A percentile compares a stretch with the other conserved stretches of the same genome.
These are phyloP conservation scores for Fragum sueziense DNA, from an alignment of 2,888 invertebrate species.

Conservation along the genomic window DNA sequence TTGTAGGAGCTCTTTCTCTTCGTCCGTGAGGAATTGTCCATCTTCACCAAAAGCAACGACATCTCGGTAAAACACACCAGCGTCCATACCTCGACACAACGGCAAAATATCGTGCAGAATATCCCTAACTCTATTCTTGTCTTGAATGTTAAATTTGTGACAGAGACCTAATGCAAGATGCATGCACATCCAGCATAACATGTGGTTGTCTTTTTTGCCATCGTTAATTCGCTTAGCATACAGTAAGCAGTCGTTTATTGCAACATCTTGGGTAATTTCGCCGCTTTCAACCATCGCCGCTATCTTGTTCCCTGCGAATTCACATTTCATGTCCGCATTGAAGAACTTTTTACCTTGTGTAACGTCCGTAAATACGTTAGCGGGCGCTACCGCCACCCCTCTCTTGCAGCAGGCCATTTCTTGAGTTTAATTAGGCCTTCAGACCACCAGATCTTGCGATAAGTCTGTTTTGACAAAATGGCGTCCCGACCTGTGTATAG, in stretches of 20 bases:
- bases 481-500: background rate
- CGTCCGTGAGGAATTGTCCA: slow-evolving; percentile 27
- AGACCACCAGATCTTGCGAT: no score
- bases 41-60: slow-evolving; percentile 52
- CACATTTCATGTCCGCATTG: slow-evolving; percentile 53
- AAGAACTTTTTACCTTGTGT: slow-evolving; percentile 39
- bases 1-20: slow-evolving; percentile 35
- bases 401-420: slow-evolving; percentile 11
- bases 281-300: slow-evolving; percentile 44
- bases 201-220: slow-evolving; percentile 38
- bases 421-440: background rate
- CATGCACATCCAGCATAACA: slow-evolving; percentile 54
- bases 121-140: slow-evolving; percentile 31
- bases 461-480: background rate
- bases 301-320: slow-evolving; percentile 53
- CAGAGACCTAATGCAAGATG: slow-evolving; percentile 60
- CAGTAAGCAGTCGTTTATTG: slow-evolving; percentile 44
- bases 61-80: slow-evolving; percentile 59
- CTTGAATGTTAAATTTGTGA: slow-evolving; percentile 44
- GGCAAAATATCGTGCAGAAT: slow-evolving; percentile 49
- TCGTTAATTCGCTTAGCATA: slow-evolving; percentile 38
- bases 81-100: slow-evolving; percentile 57
- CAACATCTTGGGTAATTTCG: slow-evolving; percentile 45
- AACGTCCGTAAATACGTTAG: slow-evolving; percentile 27
- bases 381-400: slow-evolving; percentile 15